Evolutionary conservation across 53 echinoderm and acorn worm species (phyloP), one percentile per base, ranked within the genome.

Genomic region (Glandiceps talaboti): DNA sequence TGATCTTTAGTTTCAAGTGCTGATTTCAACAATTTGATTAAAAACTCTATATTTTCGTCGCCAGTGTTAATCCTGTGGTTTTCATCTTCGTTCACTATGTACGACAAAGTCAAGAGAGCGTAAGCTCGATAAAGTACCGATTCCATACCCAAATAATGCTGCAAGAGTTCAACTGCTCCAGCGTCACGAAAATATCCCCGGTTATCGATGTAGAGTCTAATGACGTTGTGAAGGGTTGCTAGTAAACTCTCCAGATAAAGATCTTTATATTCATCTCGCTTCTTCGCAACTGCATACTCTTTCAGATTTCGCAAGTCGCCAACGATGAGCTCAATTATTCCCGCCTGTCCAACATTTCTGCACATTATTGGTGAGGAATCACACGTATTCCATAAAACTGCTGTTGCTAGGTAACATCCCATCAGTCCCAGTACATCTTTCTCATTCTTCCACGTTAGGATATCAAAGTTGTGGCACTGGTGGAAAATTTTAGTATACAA

Each of bases 21-120:
- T 77, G 82, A 81, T 0, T 84, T 79, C 14, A 90, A 79, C 73
- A 90, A 32, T 80, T 81, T 30, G 28, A 84, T 64, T 30, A 84
- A 20, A 45, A 45, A 90, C 29, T 84, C 80, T 27, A 90, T 81
- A 82, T 82, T 90, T 76, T 29, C 33, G 30, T 33, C 79, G 27
- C 77, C 64, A 25, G 85, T 85, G 79, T 82, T 90, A n/a, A 90
- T 76, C 32, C 79, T 76, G 64, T 80, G 83, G 79, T 87, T 90
- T 74, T 90, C 90, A 73, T 90, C 90, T 27, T 90, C 90, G 20
- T 88, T 90, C 30, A 90, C 82, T 27, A 90, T 85, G 80, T 84
- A 90, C 27, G 85, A 87, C 32, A 90, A 45, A 28, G 79, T 73
- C 73, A 87, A 90, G 25, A 90, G 87, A 0, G 86, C 86, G 64